Conservation (phyloP, 2,888 invertebrate genomes). For the Pyrocoelia pectoralis region DNA sequence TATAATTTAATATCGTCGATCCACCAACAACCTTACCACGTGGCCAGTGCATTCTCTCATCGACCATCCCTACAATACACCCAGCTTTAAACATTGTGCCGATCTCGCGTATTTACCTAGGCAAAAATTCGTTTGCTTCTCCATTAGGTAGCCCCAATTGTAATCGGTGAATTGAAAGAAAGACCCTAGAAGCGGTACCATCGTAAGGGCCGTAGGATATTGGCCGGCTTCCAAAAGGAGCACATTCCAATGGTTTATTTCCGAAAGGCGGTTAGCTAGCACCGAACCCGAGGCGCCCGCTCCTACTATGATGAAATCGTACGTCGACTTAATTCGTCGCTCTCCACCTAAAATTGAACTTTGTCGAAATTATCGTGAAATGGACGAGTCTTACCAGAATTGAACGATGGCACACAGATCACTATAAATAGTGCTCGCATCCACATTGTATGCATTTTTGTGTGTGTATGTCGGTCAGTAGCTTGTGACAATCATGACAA, state of each 20-base stretch:
- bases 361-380: too few relatives aligned
- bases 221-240: slow-evolving; percentile 73
- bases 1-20: slow-evolving; percentile 60
- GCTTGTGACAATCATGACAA: too few relatives aligned
- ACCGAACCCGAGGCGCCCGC: slow-evolving; percentile 77
- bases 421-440: too few relatives aligned
- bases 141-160: slow-evolving; percentile 70
- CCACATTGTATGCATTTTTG: too few relatives aligned
- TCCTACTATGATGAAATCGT: slow-evolving; percentile 74
- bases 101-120: slow-evolving; percentile 59
- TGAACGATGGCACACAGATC: too few relatives aligned
- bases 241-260: slow-evolving; percentile 67
- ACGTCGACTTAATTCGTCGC: too few relatives aligned
- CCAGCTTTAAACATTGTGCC: too few relatives aligned
- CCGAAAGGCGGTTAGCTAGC: slow-evolving; percentile 73
- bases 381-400: too few relatives aligned
- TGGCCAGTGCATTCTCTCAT: slow-evolving; percentile 59
- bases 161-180: slow-evolving; percentile 65
- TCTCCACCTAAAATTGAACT: too few relatives aligned
- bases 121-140: slow-evolving; percentile 64
- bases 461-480: too few relatives aligned
- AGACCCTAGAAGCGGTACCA: slow-evolving; percentile 64
- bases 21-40: slow-evolving; percentile 61
- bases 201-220: slow-evolving; percentile 62
- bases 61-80: slow-evolving; percentile 52